Conservation (phyloP, 2,113 vertebrate genomes). For the Camarhynchus parvulus region DNA sequence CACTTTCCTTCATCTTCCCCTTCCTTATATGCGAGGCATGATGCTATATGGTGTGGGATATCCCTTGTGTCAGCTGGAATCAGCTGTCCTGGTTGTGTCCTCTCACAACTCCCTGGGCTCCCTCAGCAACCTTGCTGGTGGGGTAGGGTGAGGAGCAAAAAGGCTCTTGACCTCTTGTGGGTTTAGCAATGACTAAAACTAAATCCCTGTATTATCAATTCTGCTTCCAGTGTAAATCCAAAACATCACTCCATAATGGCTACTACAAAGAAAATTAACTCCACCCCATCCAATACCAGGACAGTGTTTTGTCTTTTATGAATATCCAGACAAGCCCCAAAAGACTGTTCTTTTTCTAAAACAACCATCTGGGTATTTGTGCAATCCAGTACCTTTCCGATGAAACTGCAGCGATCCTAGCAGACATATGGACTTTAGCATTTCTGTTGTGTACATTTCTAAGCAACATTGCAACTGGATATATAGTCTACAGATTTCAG, state of each 20-base stretch:
- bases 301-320: background rate
- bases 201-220: background rate
- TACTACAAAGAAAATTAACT: background rate
- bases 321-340: background rate
- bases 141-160: background rate
- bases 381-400: slow-evolving; percentile 87
- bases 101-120: background rate
- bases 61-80: background rate
- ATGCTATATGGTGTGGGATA: background rate
- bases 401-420: slow-evolving; percentile 96
- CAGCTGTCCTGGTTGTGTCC: background rate
- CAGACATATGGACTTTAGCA: slow-evolving; percentile 96
- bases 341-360: background rate
- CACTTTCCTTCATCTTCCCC: background rate
- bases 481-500: slow-evolving; percentile 96
- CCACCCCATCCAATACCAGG: background rate
- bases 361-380: background rate
- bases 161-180: background rate
- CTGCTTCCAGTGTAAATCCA: background rate
- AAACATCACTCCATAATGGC: background rate
- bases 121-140: background rate
- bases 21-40: background rate
- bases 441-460: slow-evolving; percentile 99
- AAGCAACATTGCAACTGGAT: slow-evolving; percentile 98
- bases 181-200: background rate